A percentile compares a stretch with the other conserved stretches of the same genome.
phyloP scores from a whole-genome alignment of 2,888 invertebrate species.

The Habroteleia sp. region DNA sequence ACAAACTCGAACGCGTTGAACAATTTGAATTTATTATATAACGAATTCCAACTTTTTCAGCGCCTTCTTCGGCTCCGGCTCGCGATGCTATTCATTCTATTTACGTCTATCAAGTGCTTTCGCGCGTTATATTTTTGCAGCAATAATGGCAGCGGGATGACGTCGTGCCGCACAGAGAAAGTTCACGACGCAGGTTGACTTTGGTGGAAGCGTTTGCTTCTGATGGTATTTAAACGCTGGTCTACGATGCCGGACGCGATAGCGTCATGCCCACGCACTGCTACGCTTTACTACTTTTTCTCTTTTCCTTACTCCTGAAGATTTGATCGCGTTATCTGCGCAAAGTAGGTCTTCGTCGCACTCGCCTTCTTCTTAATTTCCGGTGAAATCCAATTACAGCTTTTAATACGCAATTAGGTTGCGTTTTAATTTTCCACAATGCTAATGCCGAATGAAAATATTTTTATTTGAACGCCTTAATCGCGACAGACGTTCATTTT shows the following conservation, averaged over 20 bases:
- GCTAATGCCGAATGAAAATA: slow-evolving; percentile 23
- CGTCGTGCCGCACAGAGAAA: slow-evolving; percentile 38
- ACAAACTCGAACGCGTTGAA: neutral
- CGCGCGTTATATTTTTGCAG: slow-evolving; percentile 1
- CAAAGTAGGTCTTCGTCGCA: slow-evolving; percentile 63
- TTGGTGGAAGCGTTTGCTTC: slow-evolving; percentile 27
- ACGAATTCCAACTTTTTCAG: too few relatives aligned
- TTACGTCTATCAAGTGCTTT: neutral
- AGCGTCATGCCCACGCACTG: slow-evolving; percentile 69
- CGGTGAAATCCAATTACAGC: slow-evolving; percentile 73
- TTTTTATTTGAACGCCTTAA: slow-evolving; percentile 28
- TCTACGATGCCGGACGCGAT: slow-evolving; percentile 51
- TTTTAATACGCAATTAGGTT: slow-evolving; percentile 66
- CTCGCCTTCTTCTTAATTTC: slow-evolving; percentile 69
- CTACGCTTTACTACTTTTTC: slow-evolving; percentile 53
- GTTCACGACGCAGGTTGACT: slow-evolving; percentile 33
- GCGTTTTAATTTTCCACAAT: slow-evolving; percentile 55
- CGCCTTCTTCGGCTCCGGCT: neutral
- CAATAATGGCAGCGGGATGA: slow-evolving; percentile 17
- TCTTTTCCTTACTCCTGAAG: slow-evolving; percentile 29
- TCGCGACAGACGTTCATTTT: slow-evolving; percentile 14
- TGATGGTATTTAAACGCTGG: slow-evolving; percentile 42
- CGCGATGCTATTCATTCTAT: neutral
- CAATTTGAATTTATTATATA: neutral
- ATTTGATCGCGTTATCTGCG: slow-evolving; percentile 58